phyloP scores from a whole-genome alignment of 2,113 vertebrate genomes.

The Etheostoma spectabile region DNA sequence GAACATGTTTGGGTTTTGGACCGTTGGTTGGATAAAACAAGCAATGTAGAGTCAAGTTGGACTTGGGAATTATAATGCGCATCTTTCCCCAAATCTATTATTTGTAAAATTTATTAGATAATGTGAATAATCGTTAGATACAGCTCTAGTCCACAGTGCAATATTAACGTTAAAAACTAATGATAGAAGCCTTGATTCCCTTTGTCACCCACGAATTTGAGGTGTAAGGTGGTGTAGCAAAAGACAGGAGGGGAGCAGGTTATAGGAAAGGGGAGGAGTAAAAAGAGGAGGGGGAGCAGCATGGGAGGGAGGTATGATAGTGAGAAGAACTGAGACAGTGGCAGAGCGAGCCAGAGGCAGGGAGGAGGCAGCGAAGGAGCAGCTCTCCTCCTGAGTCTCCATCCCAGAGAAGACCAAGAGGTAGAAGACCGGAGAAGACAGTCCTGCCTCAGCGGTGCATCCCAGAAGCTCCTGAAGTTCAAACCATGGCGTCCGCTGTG shows the following conservation, averaged over 20 bases:
- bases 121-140: not conserved
- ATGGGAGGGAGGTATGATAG: conserved; percentile 74
- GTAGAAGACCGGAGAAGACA: conserved; percentile 49
- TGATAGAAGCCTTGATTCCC: conserved; percentile 27
- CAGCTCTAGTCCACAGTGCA: not conserved
- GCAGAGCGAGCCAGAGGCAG: conserved; percentile 71
- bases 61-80: not conserved
- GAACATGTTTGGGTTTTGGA: not conserved
- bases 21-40: too few species aligned
- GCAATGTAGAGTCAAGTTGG: not conserved
- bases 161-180: conserved; percentile 14
- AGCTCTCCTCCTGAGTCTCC: conserved; percentile 65
- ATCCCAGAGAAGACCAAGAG: conserved; percentile 56
- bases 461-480: conserved; percentile 58
- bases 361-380: conserved; percentile 65
- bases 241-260: conserved; percentile 55
- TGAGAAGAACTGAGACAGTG: conserved; percentile 70
- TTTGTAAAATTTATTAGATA: not conserved
- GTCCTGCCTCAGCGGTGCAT: conserved; percentile 34
- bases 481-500: conserved; percentile 34
- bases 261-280: conserved; percentile 67
- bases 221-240: conserved; percentile 41
- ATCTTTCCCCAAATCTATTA: not conserved
- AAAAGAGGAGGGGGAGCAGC: conserved; percentile 29
- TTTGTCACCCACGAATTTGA: conserved; percentile 61